Evolutionary conservation across 2,888 invertebrate species (phyloP), one percentile per base, ranked within the genome.

Genomic region (Athetis lepigone): DNA sequence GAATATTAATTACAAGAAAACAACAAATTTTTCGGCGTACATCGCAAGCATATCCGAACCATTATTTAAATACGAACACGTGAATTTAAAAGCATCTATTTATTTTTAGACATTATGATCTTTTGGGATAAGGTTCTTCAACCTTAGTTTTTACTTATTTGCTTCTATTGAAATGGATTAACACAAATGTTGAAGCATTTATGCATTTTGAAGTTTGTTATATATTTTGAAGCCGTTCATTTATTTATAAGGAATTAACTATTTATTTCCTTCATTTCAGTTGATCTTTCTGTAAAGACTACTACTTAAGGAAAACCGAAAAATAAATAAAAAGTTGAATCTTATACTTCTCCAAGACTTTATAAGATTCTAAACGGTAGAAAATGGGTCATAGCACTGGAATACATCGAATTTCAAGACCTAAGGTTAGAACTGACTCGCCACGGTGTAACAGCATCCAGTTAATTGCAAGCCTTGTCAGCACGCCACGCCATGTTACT

Each of bases 381-480:
- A 25, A 25, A 25, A 25, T 25, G 25, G 25, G 3, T 25, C 25
- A 6, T 6, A 25, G 25, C 6, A 25, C 4, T 6, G 25, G 9
- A 29, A 29, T 29, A 9, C 29, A 3, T 9, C 29, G 29, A 9
- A 29, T 29, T 29, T 2, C 9, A 29, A 29, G 9, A 29, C 29
- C 1, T 7, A 2, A 11, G 8, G 11, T 9, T 6, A 29, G 9
- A 8, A 9, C 13, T 33, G 4, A 7, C 11, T 37, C 62, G n/a
- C 13, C 43, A 4, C 63, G 71, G 80, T 81, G 80, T 79, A 57
- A 75, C 11, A 40, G 27, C 16, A 42, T 45, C 52, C 65, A 33
- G 66, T 82, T 84, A 83, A 85, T 84, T 83, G 82, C 81, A 56
- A 52, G 57, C 66, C 70, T 69, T 77, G 78, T 78, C 80, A 69